Percentiles rank a stretch among this genome's conserved stretches.
phyloP scores from a whole-genome alignment of 2,797 vertebrate genomes.

The Xenopus petersii region DNA sequence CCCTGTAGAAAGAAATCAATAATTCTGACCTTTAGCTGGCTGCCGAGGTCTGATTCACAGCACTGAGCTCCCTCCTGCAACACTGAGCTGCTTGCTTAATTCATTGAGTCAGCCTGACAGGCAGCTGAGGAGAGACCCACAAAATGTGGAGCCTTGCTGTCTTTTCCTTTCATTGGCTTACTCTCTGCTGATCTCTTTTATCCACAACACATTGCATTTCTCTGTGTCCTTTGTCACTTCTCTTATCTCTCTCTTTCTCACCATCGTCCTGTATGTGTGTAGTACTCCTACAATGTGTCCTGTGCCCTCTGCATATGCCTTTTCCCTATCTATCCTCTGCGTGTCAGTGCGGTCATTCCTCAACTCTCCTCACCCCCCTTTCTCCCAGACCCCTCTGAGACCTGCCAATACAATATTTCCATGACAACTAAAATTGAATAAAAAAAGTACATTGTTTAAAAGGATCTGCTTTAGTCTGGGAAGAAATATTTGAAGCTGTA shows the following conservation, averaged over 20 bases:
- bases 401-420: constrained; percentile 48
- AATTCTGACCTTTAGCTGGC: constrained; percentile 53
- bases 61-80: constrained; percentile 43
- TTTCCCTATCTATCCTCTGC: constrained; percentile 36
- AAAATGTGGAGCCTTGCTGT: constrained; percentile 44
- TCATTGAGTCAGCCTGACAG: constrained; percentile 48
- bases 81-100: constrained; percentile 41
- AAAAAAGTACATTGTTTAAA: constrained; percentile 39
- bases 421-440: constrained; percentile 42
- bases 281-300: constrained; percentile 29
- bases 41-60: constrained; percentile 52
- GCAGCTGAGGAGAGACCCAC: constrained; percentile 45
- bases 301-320: constrained; percentile 31
- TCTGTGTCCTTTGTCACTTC: constrained; percentile 26
- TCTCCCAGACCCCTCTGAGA: constrained; percentile 42
- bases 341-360: constrained; percentile 38
- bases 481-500: constrained; percentile 4
- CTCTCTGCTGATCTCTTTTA: constrained; percentile 46
- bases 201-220: constrained; percentile 29
- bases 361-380: constrained; percentile 18
- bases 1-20: constrained; percentile 51
- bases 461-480: constrained; percentile 18
- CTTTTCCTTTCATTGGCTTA: constrained; percentile 36
- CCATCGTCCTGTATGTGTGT: constrained; percentile 32
- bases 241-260: constrained; percentile 29